phyloP scores from a whole-genome alignment of 2,888 invertebrate species.

The Timema cristinae region DNA sequence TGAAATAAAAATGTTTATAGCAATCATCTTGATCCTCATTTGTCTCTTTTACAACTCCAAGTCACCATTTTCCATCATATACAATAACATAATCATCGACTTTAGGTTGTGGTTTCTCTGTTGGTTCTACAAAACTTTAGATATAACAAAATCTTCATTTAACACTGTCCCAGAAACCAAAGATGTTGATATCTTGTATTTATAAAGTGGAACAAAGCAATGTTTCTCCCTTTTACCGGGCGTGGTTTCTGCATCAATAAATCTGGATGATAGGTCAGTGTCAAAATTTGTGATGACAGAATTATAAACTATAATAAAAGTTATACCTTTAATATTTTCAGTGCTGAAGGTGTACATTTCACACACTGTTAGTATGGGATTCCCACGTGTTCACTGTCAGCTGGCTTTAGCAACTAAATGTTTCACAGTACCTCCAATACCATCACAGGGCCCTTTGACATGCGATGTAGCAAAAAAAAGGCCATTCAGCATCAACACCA shows the following conservation, averaged over 20 bases:
- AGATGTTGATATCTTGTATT: neutral
- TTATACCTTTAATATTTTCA: neutral
- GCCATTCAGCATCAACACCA: neutral
- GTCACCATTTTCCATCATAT: neutral
- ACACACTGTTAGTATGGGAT: too few relatives aligned
- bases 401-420: too few relatives aligned
- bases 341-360: too few relatives aligned
- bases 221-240: neutral
- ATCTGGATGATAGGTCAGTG: neutral
- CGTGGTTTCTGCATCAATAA: neutral
- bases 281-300: neutral
- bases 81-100: neutral
- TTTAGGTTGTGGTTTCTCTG: neutral
- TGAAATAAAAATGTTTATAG: neutral
- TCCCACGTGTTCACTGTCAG: too few relatives aligned
- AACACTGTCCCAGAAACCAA: neutral
- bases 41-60: slow-evolving; percentile 3
- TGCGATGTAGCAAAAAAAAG: neutral
- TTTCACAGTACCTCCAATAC: slow-evolving; percentile 1
- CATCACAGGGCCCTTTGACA: neutral
- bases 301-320: neutral
- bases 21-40: neutral
- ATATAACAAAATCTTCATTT: too few relatives aligned
- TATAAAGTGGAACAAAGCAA: neutral
- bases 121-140: too few relatives aligned